A percentile compares a stretch with the other conserved stretches of the same genome.
phyloP scores from a whole-genome alignment of 2,797 vertebrate species.

The Anolis apletophallus region DNA sequence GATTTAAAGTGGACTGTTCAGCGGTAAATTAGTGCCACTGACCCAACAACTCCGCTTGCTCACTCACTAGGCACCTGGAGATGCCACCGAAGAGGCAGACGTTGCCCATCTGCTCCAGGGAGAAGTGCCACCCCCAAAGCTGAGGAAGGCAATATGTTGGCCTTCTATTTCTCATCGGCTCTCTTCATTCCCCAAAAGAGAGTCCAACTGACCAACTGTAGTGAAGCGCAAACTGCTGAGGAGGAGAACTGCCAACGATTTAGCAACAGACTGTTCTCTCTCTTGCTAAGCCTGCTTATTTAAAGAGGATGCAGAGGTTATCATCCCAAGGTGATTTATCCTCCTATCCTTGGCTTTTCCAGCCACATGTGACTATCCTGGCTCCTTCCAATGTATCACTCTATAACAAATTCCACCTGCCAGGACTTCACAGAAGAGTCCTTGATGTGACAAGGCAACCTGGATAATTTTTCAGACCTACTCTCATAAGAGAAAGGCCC shows the following conservation, averaged over 20 bases:
- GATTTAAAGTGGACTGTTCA: neutral
- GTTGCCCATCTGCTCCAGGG: neutral
- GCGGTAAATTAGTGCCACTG: neutral
- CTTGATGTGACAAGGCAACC: neutral
- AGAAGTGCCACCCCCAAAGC: neutral
- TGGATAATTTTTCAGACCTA: neutral
- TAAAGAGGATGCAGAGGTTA: neutral
- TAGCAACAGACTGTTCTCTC: constrained; percentile 58
- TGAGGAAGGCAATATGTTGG: constrained; percentile 3
- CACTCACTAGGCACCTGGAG: neutral
- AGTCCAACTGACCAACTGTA: constrained; percentile 15
- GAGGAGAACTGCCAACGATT: constrained; percentile 38
- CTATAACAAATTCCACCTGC: neutral
- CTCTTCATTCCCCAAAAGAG: constrained; percentile 9
- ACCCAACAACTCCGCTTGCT: neutral
- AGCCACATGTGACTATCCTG: neutral
- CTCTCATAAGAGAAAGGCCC: neutral
- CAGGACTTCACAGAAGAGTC: neutral
- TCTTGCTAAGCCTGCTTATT: neutral
- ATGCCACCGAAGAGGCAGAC: neutral
- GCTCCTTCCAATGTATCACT: neutral
- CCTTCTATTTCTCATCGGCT: too few species aligned
- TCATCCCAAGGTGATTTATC: neutral
- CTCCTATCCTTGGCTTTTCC: neutral
- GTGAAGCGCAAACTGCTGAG: constrained; percentile 47